A percentile compares a stretch with the other conserved stretches of the same genome.
phyloP scores from a whole-genome alignment of 2,113 vertebrate species.

The Oreocharis arfaki region DNA sequence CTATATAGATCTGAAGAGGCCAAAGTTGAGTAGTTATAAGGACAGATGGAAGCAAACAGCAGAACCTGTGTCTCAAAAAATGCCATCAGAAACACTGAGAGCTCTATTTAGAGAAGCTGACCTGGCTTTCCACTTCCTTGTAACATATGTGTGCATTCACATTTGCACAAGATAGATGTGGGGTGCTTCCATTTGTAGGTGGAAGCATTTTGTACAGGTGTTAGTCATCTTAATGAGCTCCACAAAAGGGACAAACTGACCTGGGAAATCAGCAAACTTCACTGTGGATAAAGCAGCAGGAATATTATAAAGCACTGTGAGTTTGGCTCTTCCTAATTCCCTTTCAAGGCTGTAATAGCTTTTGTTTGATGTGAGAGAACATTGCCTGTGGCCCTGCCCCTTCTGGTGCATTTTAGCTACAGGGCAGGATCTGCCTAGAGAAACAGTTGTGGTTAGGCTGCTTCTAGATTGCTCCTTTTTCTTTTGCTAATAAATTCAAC shows the following conservation, averaged over 20 bases:
- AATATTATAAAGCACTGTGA: background rate
- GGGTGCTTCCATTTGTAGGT: background rate
- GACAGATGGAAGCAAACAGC: background rate
- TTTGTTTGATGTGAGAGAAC: background rate
- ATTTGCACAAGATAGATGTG: background rate
- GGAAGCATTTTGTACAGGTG: background rate
- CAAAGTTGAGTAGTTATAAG: background rate
- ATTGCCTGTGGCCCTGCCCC: background rate
- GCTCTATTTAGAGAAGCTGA: background rate
- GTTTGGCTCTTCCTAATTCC: background rate
- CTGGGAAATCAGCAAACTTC: background rate
- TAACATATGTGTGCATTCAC: background rate
- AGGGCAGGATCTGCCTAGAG: background rate
- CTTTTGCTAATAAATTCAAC: slow-evolving; percentile 19
- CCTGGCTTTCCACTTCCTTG: background rate
- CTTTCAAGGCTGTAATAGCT: background rate
- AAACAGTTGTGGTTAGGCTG: background rate
- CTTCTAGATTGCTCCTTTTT: background rate
- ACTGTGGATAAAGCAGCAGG: background rate
- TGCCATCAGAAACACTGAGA: background rate
- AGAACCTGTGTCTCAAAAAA: background rate
- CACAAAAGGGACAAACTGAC: background rate
- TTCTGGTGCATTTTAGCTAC: background rate
- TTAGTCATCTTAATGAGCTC: background rate
- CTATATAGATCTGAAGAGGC: background rate